Percentiles rank a stretch among this genome's conserved stretches.
phyloP scores from a whole-genome alignment of 2,797 vertebrate genomes.

The Sebastes cheni region DNA sequence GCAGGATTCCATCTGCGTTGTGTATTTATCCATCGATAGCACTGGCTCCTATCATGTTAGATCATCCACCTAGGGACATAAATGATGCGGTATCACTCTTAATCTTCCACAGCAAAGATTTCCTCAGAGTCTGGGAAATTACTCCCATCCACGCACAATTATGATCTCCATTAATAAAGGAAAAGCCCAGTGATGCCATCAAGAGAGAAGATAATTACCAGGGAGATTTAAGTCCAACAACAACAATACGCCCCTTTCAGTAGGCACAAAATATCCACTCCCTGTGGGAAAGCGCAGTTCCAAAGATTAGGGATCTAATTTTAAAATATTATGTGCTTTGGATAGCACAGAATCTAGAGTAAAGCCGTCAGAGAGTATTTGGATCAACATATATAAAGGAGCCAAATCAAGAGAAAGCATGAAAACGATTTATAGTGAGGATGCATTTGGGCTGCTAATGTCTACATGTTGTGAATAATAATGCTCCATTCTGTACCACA shows the following conservation, averaged over 20 bases:
- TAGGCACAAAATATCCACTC: conserved; percentile 23
- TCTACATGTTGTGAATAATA: not conserved
- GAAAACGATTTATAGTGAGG: not conserved
- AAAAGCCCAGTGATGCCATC: conserved; percentile 63
- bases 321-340: conserved; percentile 37
- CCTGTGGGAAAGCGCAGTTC: conserved; percentile 22
- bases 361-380: conserved; percentile 13
- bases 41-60: conserved; percentile 24
- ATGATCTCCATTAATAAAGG: conserved; percentile 70
- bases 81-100: conserved; percentile 35
- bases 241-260: conserved; percentile 41
- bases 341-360: conserved; percentile 14
- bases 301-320: conserved; percentile 53
- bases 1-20: conserved; percentile 29
- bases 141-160: conserved; percentile 52
- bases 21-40: conserved; percentile 23
- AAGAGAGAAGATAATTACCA: conserved; percentile 65
- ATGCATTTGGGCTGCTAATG: not conserved
- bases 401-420: not conserved
- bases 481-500: not conserved
- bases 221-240: conserved; percentile 61
- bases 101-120: conserved; percentile 59
- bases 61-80: conserved; percentile 41
- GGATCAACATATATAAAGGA: conserved; percentile 19
- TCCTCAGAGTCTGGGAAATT: conserved; percentile 60